Evolutionary conservation across 2,113 vertebrate species (phyloP).

Genomic region (Psittacula cyanocephala): DNA sequence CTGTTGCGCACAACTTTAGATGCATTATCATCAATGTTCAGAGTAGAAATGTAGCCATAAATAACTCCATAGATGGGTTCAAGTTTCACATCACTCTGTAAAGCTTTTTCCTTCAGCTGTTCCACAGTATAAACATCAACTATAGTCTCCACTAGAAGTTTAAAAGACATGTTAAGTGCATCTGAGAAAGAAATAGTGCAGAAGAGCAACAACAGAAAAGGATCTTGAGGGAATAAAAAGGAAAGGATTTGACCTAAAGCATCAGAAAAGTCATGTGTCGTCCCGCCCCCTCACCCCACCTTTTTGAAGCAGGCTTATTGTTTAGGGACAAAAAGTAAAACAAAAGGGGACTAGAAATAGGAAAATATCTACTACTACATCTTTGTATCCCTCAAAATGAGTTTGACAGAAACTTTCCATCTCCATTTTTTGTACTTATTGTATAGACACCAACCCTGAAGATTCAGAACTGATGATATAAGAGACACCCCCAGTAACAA

Average conservation of each 20-base stretch:
- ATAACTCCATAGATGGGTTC: slow-evolving; percentile 82
- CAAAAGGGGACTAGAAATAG: not conserved
- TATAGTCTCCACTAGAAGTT: slow-evolving; percentile 84
- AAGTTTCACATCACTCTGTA: slow-evolving; percentile 69
- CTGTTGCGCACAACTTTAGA: slow-evolving; percentile 83
- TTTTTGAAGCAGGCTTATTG: not conserved
- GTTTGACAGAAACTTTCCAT: not conserved
- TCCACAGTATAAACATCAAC: slow-evolving; percentile 83
- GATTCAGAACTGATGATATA: accelerated
- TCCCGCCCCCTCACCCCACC: not conserved
- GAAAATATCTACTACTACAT: not conserved
- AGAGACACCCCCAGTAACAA: not conserved
- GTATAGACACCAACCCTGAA: not conserved
- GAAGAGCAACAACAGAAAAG: not conserved
- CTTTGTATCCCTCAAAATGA: not conserved
- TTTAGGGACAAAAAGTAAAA: not conserved
- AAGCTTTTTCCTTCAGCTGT: slow-evolving; percentile 75
- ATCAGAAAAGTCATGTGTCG: not conserved
- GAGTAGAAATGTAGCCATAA: slow-evolving; percentile 86
- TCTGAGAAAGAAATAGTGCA: not conserved
- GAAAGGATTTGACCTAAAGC: not conserved
- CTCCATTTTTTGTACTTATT: not conserved
- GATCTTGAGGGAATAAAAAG: not conserved
- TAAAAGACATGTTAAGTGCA: not conserved
- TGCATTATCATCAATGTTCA: slow-evolving; percentile 83